A percentile compares a stretch with the other conserved stretches of the same genome.
Evolutionary conservation across 2,888 invertebrate species (phyloP).

Genomic region (Teleogryllus oceanicus): DNA sequence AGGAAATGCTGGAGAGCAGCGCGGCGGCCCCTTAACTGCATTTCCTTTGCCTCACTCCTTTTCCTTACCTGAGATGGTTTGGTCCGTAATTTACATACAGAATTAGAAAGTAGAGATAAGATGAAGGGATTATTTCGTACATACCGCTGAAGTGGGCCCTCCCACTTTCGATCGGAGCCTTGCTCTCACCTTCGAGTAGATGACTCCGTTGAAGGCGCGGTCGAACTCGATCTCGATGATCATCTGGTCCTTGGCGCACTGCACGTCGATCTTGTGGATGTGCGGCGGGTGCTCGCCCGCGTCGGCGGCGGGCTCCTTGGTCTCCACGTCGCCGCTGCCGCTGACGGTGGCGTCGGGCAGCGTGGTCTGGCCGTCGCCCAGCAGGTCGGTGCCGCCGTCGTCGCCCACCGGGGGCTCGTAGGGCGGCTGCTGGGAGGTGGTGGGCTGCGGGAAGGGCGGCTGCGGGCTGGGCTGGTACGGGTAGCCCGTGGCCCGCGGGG

Average conservation of each 20-base stretch:
- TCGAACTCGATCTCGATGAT: constrained; percentile 76
- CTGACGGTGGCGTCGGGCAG: not conserved
- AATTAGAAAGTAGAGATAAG: too few relatives aligned
- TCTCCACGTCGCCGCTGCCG: not conserved
- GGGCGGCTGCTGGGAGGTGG: constrained; percentile 37
- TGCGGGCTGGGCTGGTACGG: constrained; percentile 33
- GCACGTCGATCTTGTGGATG: constrained; percentile 69
- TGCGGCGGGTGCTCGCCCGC: constrained; percentile 66
- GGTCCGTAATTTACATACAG: too few relatives aligned
- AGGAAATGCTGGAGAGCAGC: too few relatives aligned
- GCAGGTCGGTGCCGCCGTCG: not conserved
- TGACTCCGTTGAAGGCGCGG: constrained; percentile 69
- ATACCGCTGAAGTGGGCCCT: too few relatives aligned
- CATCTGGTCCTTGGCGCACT: constrained; percentile 80
- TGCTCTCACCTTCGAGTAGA: constrained; percentile 69
- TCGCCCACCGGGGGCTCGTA: not conserved
- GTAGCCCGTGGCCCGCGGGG: constrained; percentile 24
- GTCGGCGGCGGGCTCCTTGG: not conserved
- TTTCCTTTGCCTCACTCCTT: too few relatives aligned
- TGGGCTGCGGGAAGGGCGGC: constrained; percentile 29
- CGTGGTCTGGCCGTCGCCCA: too few relatives aligned
- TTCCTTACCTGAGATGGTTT: too few relatives aligned
- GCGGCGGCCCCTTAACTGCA: too few relatives aligned
- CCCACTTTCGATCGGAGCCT: too few relatives aligned
- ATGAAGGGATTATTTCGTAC: too few relatives aligned